Percentiles rank a stretch among this genome's conserved stretches.
Conservation (phyloP, 2,797 vertebrate genomes). For the Pristis pectinata region DNA sequence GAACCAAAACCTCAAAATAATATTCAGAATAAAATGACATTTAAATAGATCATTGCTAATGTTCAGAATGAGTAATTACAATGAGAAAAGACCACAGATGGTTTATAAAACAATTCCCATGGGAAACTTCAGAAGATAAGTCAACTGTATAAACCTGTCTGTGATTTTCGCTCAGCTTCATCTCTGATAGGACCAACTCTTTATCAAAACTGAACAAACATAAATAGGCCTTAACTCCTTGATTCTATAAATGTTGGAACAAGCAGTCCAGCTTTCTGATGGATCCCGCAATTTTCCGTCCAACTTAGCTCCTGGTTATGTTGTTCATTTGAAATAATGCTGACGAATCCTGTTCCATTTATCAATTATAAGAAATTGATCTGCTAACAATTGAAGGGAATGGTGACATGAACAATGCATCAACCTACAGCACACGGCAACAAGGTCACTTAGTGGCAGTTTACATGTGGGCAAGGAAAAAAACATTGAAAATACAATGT, state of each 20-base stretch:
- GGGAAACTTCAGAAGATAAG: not conserved
- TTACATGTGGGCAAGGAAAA: not conserved
- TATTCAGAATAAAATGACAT: constrained; percentile 9
- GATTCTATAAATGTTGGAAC: not conserved
- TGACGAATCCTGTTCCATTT: not conserved
- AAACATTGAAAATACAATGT: not conserved
- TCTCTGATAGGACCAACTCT: not conserved
- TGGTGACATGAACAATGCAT: no score
- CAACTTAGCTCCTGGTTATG: not conserved
- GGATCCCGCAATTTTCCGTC: not conserved
- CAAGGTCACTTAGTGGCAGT: not conserved
- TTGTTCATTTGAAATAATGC: not conserved
- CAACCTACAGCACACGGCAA: not conserved
- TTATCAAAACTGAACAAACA: not conserved
- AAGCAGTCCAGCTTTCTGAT: not conserved
- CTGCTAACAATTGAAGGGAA: not conserved
- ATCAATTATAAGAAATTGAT: not conserved
- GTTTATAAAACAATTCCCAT: not conserved
- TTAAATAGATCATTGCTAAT: not conserved
- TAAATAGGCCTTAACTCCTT: not conserved
- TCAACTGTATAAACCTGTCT: not conserved
- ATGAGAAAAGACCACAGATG: constrained; percentile 5
- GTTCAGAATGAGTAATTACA: constrained; percentile 8
- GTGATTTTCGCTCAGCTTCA: not conserved
- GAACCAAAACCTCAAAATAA: not conserved